Evolutionary conservation across 2,113 vertebrate genomes (phyloP).

Genomic region (Varanus komodoensis): DNA sequence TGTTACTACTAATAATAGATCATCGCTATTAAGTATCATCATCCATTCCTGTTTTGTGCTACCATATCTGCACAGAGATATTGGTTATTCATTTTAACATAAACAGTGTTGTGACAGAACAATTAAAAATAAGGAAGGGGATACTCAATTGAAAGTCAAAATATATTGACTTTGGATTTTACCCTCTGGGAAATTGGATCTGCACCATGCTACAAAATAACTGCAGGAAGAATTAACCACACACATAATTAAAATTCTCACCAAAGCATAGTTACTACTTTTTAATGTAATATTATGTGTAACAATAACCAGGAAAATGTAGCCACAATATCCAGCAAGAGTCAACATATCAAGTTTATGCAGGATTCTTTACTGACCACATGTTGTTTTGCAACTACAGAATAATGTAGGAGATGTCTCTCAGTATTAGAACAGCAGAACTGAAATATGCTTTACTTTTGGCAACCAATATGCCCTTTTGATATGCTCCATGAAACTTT

Average conservation of each 20-base stretch:
- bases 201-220: not conserved
- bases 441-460: not conserved
- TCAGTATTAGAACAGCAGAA: no score
- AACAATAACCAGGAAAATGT: slow-evolving; percentile 31
- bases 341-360: no score
- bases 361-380: slow-evolving; percentile 15
- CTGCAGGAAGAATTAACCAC: not conserved
- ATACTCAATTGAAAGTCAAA: not conserved
- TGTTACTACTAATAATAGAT: slow-evolving; percentile 6
- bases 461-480: not conserved
- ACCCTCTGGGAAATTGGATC: not conserved
- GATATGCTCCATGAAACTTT: no score
- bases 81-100: not conserved
- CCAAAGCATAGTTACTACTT: not conserved
- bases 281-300: slow-evolving; percentile 45
- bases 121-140: not conserved
- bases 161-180: not conserved
- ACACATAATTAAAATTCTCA: slow-evolving; percentile 34
- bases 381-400: not conserved
- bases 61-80: not conserved
- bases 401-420: no score
- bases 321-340: slow-evolving; percentile 11
- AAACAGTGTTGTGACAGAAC: not conserved
- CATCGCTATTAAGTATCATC: not conserved
- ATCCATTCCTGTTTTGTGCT: not conserved